Conservation (phyloP, 2,797 vertebrate genomes). For the Myotis myotis region DNA sequence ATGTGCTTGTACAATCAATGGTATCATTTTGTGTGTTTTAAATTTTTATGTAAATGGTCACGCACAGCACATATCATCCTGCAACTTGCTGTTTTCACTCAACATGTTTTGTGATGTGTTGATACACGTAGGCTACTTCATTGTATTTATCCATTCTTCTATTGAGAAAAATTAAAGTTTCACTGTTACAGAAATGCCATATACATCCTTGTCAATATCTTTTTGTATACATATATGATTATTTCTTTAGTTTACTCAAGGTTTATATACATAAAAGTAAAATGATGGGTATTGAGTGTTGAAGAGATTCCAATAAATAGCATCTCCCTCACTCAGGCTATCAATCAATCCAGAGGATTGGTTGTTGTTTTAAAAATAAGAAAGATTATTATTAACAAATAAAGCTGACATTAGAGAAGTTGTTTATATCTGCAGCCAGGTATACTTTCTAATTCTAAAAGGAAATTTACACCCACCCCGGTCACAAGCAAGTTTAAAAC, state of each 20-base stretch:
- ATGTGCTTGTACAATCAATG: not conserved
- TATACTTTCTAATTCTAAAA: constrained; percentile 13
- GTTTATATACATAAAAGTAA: not conserved
- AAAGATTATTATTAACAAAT: not conserved
- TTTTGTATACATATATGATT: not conserved
- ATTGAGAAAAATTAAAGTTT: not conserved
- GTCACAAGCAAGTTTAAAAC: not conserved
- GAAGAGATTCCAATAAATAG: not conserved
- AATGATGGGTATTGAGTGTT: not conserved
- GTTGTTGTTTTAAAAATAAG: not conserved
- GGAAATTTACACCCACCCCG: not conserved
- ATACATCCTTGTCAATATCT: not conserved
- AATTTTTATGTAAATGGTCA: not conserved
- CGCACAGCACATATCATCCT: not conserved
- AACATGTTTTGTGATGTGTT: not conserved
- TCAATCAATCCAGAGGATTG: not conserved
- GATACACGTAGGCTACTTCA: not conserved
- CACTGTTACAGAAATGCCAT: not conserved
- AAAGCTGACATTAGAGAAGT: not conserved
- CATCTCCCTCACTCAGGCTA: not conserved
- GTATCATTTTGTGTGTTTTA: not conserved
- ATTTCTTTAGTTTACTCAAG: not conserved
- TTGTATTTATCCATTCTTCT: not conserved
- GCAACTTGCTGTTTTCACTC: not conserved
- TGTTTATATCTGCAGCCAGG: not conserved